A percentile compares a stretch with the other conserved stretches of the same genome.
phyloP scores from a whole-genome alignment of 2,797 vertebrate genomes.

The Lemur catta region DNA sequence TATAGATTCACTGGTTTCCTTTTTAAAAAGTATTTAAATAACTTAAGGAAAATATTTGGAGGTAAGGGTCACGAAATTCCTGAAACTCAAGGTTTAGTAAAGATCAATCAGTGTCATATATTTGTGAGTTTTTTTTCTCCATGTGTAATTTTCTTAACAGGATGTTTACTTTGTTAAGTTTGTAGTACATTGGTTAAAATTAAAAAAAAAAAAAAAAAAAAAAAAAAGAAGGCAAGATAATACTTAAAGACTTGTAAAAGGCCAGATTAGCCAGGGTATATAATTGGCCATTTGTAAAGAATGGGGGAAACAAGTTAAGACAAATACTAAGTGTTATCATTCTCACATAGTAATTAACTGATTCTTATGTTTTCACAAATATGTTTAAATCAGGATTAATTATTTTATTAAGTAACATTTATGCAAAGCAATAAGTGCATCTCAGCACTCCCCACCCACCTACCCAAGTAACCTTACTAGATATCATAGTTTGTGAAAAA shows the following conservation, averaged over 20 bases:
- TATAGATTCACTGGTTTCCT: not conserved
- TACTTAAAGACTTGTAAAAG: not conserved
- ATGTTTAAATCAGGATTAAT: not conserved
- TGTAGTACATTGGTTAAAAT: not conserved
- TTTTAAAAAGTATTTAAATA: conserved; percentile 5
- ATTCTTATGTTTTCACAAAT: not conserved
- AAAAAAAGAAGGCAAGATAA: not conserved
- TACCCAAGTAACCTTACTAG: not conserved
- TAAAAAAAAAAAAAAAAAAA: not conserved
- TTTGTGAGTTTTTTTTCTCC: not conserved
- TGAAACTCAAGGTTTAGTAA: not conserved
- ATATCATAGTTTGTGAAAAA: not conserved
- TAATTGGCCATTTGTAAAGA: not conserved
- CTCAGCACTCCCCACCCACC: not conserved
- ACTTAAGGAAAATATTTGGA: not conserved
- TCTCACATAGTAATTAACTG: not conserved
- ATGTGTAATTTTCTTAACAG: not conserved
- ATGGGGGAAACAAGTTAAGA: not conserved
- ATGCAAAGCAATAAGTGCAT: not conserved
- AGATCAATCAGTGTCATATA: not conserved
- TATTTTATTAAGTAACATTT: conserved; percentile 28
- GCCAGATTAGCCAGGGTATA: not conserved
- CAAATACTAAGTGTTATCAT: not conserved
- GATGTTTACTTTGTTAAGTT: conserved; percentile 10
- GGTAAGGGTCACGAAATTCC: not conserved